These are phyloP conservation scores for Asarcornis scutulata DNA, from an alignment of 2,113 vertebrate species.

Conservation along the genomic window DNA sequence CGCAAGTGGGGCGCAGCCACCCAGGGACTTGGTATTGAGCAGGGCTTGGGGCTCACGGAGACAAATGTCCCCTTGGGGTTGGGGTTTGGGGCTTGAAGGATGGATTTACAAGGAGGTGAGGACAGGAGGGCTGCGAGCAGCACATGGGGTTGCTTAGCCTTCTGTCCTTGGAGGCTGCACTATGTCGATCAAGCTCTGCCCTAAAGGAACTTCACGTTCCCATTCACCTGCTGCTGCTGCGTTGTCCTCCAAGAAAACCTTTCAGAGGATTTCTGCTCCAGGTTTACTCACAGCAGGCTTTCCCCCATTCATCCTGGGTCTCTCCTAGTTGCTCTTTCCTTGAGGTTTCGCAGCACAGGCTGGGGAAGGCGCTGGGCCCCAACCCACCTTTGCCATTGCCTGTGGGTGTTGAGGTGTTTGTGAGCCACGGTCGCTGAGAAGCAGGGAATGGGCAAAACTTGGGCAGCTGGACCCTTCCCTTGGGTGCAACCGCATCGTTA, in stretches of 20 bases:
- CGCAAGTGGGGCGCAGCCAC: not conserved
- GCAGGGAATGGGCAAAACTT: not conserved
- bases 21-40: not conserved
- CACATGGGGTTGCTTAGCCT: not conserved
- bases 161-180: not conserved
- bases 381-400: not conserved
- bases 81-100: not conserved
- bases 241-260: not conserved
- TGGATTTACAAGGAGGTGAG: slow-evolving; percentile 33
- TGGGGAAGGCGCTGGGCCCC: not conserved
- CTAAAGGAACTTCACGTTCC: not conserved
- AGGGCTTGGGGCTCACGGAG: rapidly evolving
- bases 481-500: not conserved
- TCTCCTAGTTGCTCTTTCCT: not conserved
- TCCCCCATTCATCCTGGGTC: not conserved
- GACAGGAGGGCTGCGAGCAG: not conserved
- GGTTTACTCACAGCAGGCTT: not conserved
- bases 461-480: not conserved
- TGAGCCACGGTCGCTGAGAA: not conserved
- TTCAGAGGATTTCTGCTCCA: not conserved
- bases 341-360: not conserved
- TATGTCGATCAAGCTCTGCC: not conserved
- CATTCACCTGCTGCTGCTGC: not conserved
- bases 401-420: not conserved
- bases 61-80: not conserved